A percentile compares a stretch with the other conserved stretches of the same genome.
Evolutionary conservation across 2,888 invertebrate species (phyloP).

Genomic region (Limnephilus marmoratus): DNA sequence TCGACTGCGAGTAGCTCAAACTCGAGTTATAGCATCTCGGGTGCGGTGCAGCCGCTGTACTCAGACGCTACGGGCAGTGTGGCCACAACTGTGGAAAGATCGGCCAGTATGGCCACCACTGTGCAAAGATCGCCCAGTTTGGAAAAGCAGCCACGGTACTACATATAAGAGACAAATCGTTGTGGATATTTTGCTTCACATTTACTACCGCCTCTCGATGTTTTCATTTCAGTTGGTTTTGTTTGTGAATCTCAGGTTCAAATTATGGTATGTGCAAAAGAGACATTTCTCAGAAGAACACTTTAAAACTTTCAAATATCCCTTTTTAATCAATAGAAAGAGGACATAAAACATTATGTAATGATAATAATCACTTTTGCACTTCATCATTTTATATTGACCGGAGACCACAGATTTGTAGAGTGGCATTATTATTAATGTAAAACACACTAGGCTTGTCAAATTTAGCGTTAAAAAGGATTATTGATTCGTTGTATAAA

Average conservation of each 20-base stretch:
- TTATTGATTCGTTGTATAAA: background rate
- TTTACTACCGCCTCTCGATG: conserved; percentile 38
- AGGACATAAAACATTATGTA: background rate
- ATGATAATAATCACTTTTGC: background rate
- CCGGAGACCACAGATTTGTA: background rate
- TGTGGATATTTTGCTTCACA: conserved; percentile 1
- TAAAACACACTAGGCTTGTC: background rate
- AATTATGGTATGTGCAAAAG: background rate
- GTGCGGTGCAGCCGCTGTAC: conserved; percentile 51
- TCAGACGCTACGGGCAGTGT: conserved; percentile 38
- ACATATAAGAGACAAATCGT: background rate
- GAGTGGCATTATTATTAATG: background rate
- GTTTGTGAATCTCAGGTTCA: background rate
- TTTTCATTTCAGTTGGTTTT: conserved; percentile 42
- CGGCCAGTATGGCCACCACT: background rate
- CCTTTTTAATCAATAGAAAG: background rate
- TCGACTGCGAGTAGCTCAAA: conserved; percentile 72
- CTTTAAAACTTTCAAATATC: background rate
- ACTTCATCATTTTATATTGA: background rate
- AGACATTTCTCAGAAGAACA: background rate
- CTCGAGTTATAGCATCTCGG: conserved; percentile 64
- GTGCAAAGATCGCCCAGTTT: conserved; percentile 45
- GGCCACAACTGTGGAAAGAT: background rate
- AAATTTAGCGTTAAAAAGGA: background rate
- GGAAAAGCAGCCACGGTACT: conserved; percentile 59